Base-by-base conservation (phyloP, 2,888 invertebrate genomes). In the Chymomyza amoena region DNA sequence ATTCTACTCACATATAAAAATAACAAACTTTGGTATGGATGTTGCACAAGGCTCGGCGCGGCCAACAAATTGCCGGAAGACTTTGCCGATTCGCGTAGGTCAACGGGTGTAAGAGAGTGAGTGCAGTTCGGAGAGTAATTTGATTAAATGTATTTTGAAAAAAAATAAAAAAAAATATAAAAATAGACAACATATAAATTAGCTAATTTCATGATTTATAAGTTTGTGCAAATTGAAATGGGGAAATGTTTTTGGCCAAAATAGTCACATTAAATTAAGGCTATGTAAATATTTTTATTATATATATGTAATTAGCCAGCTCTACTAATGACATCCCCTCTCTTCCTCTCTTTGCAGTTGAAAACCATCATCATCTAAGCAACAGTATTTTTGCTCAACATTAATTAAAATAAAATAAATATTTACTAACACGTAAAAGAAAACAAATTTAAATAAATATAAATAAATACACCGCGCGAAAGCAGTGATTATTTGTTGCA, bases 321-420 rank as follows among this genome's bases (percentile, higher is more conserved):
- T n/a, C 18, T 9, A 54, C 9, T 54, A 54, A 54, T 54, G 7
- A 45, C 52, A 18, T 28, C 39, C 25, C 51, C 9, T 69, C n/a
- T 74, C 52, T 75, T 50, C 64, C 7, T 77, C 54, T 75, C 68
- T 61, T 84, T 84, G 62, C 88, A 88, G 84, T 77, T 72, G 61
- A 73, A 64, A 67, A 70, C 62, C 67, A 77, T 77, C 7, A 9
- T 69, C 76, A 72, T 77, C 87, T 74, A 86, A 79, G 87, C 79
- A 84, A 87, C 84, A 85, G 88, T 88, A 85, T 88, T 85, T 79
- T 87, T 80, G 87, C 85, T 88, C 88, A 88, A 88, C 77, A 75
- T 72, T 76, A 72, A 76, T 69, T 32, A 61, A 74, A 72, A 64
- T 62, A 60, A 59, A 63, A 62, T 39, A 18, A 68, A 63, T 65